Evolutionary conservation across 1,140 invertebrate species (phyloP), one percentile per base, ranked within the genome.

Genomic region (Tetramorium simillimum): DNA sequence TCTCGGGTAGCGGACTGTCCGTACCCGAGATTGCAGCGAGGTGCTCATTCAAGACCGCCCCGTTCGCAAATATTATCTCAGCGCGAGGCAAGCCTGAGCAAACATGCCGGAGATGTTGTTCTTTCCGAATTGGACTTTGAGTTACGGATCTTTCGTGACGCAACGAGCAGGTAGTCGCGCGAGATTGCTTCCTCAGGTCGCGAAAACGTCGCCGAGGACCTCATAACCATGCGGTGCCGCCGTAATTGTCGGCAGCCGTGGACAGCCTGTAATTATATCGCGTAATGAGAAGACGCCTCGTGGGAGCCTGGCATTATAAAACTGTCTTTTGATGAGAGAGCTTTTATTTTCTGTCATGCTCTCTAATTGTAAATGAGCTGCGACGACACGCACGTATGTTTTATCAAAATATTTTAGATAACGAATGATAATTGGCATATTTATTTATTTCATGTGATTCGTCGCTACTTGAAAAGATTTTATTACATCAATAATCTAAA

Each of bases 251-350:
- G 53, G 69, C 12, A 73, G 40, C 6, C 18, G 78, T 51, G 78
- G 12, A 72, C 40, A 12, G 40, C 3, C 70, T 49, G 53, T 62
- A 73, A 84, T 84, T 84, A 84, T 75, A 24, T 75, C 69, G 43
- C 69, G 43, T 84, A 84, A 84, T 84, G 67, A 53, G 49, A 75
- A 84, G 65, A 60, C 16, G 21, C 1, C 53, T 37, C 80, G 80
- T 84, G 80, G 70, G 80, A 84, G 80, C 69, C 69, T 60, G 16
- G 53, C 28, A 84, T 84, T 75, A 75, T 24, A 72, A 73, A 60
- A 73, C 72, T 84, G 69, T 49, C 58, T 84, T 73, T 75, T 84
- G 67, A 82, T 58, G 80, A 73, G 40, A 33, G 18, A 75, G 24
- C 69, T 75, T 75, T 75, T 75, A 75, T 62, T 49, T 49, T 49